Percentiles rank a stretch among this genome's conserved stretches.
These are phyloP conservation scores for Yoshiicerus persimilis DNA, from an alignment of 1,140 invertebrate genomes.

Conservation along the genomic window DNA sequence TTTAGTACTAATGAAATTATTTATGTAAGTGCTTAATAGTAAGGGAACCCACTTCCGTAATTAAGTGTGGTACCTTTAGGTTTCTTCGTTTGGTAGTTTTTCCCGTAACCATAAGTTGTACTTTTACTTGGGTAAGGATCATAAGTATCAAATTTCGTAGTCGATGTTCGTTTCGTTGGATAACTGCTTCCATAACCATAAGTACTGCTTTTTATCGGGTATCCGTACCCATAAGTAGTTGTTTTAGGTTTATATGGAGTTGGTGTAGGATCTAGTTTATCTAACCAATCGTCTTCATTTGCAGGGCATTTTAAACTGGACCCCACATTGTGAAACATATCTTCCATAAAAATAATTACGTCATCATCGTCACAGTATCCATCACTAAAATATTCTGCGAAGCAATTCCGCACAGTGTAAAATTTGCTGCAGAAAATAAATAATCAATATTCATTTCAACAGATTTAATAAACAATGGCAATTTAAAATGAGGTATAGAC, in stretches of 20 bases:
- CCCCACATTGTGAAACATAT: conserved; percentile 17
- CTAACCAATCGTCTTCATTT: neutral
- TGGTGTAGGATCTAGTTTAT: neutral
- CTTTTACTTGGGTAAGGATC: neutral
- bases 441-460: no score
- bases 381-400: conserved; percentile 15
- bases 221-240: neutral
- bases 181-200: neutral
- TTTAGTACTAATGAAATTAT: neutral
- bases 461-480: no score
- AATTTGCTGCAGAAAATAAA: conserved; percentile 13
- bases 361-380: conserved; percentile 26
- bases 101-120: neutral
- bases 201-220: neutral
- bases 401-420: conserved; percentile 16
- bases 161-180: neutral
- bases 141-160: neutral
- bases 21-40: neutral
- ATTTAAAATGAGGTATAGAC: neutral
- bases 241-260: neutral
- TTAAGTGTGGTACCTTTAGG: neutral
- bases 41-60: neutral
- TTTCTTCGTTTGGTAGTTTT: neutral
- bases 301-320: conserved; percentile 6
- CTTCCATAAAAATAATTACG: conserved; percentile 21